Base-by-base conservation (phyloP, 2,888 invertebrate genomes). In the Cataglyphis altisquamis region DNA sequence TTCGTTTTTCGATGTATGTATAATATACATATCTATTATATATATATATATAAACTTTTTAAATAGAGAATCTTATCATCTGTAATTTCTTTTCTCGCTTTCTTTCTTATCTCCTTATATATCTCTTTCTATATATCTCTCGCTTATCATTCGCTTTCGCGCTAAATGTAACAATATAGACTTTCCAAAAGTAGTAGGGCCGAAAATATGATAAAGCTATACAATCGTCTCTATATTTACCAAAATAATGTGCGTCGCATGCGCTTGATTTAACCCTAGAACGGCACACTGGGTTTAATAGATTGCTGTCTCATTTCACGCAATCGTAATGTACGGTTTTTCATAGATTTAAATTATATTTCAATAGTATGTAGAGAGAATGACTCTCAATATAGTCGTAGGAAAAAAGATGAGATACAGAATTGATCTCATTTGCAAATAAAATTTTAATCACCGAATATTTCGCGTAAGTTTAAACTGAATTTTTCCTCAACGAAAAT, bases 131-230 rank as follows among this genome's bases (percentile, higher is more conserved):
- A 15, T 55, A 45, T 66, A 48, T 72, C 48, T 39, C 62, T 67
- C 63, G 39, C 25, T 77, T 36, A 77, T 64, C 62, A 66, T 45
- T 36, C 74, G 39, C 57, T 62, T 73, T 64, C 66, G 57, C 48
- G 41, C 32, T 62, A 83, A 67, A 84, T 82, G 62, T 72, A 82
- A 83, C 70, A 83, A 87, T 78, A 78, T 78, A 78, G 83, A 57
- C 80, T 84, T 68, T 18, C 70, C 68, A 81, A 82, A 86, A 81
- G 74, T 86, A 82, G 81, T 86, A 83, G 82, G 83, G 86, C 86
- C 90, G 72, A 90, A 90, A 84, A 57, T 84, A 60, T n/a, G 32
- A 82, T 80, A 84, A 86, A 88, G 88, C 83, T 87, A 82, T 55
- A 32, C 36, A 15, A 55, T 39, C 29, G 25, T 60, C 29, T 25